A percentile compares a stretch with the other conserved stretches of the same genome.
phyloP scores from a whole-genome alignment of 2,888 invertebrate species.

The Lepidonotus clava region DNA sequence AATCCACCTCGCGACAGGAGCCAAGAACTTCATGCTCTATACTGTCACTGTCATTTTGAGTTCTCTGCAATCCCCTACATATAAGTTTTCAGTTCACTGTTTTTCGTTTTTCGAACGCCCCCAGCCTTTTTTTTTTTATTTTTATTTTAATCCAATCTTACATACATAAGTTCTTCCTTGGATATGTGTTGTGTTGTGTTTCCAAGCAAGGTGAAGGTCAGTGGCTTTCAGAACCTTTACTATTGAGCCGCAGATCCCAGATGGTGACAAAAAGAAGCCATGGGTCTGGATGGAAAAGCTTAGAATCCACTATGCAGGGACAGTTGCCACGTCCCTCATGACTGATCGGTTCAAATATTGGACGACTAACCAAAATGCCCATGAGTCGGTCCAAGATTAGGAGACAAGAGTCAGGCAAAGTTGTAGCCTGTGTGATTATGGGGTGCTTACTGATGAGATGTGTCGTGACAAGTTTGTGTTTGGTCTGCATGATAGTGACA shows the following conservation, averaged over 20 bases:
- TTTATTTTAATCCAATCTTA: too few relatives aligned
- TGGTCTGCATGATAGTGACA: not conserved
- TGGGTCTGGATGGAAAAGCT: constrained; percentile 11
- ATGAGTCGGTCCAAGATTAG: constrained; percentile 10
- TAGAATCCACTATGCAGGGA: not conserved
- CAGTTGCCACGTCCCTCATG: not conserved
- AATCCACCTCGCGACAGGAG: too few relatives aligned
- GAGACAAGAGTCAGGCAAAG: not conserved
- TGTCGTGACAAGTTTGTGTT: constrained; percentile 21
- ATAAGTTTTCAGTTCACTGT: too few relatives aligned
- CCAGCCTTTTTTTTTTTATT: too few relatives aligned
- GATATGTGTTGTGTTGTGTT: too few relatives aligned
- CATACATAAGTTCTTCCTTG: too few relatives aligned
- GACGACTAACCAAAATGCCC: not conserved
- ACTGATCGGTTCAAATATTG: constrained; percentile 1
- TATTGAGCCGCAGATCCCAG: constrained; percentile 7
- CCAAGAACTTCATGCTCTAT: too few relatives aligned
- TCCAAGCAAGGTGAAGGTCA: too few relatives aligned
- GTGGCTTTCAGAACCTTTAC: too few relatives aligned
- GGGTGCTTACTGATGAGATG: not conserved
- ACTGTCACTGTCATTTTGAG: too few relatives aligned
- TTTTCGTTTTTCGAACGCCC: too few relatives aligned
- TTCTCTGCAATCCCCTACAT: too few relatives aligned
- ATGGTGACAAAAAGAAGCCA: not conserved
- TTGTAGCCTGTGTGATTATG: constrained; percentile 25